A percentile compares a stretch with the other conserved stretches of the same genome.
Conservation (phyloP, 1,140 invertebrate genomes). For the Neuroterus valhalla region DNA sequence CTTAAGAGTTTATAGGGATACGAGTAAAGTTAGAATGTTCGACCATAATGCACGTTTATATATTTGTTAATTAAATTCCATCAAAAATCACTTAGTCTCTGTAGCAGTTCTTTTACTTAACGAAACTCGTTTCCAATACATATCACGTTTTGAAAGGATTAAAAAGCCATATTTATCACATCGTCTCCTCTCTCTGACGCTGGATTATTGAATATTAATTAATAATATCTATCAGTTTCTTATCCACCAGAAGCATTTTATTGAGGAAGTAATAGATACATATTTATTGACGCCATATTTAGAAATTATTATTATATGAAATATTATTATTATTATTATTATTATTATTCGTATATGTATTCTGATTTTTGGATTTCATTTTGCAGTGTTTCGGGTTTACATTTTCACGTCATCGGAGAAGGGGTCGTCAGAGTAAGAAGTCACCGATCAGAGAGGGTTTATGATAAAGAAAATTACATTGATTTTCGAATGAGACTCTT, state of each 20-base stretch:
- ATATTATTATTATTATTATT: background rate
- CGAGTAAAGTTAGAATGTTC: background rate
- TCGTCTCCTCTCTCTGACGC: too few species aligned
- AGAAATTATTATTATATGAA: too few species aligned
- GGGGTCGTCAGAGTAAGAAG: constrained; percentile 89
- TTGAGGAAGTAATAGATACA: too few species aligned
- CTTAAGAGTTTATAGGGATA: background rate
- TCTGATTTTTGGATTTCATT: constrained; percentile 34
- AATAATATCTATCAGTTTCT: too few species aligned
- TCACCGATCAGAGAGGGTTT: constrained; percentile 86
- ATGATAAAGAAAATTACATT: constrained; percentile 95
- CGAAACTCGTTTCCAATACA: too few species aligned
- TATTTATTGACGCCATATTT: too few species aligned
- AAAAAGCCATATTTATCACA: too few species aligned
- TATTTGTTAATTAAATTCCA: background rate
- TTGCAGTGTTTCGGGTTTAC: constrained; percentile 81
- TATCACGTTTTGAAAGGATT: too few species aligned
- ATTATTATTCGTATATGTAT: background rate
- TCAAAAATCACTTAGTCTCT: background rate
- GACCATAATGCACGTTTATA: background rate
- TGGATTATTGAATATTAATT: too few species aligned
- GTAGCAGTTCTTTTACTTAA: background rate
- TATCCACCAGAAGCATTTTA: too few species aligned
- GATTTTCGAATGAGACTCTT: constrained; percentile 95
- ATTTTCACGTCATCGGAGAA: constrained; percentile 96